Conservation (phyloP, 2,797 vertebrate genomes). For the Peromyscus nudipes region DNA sequence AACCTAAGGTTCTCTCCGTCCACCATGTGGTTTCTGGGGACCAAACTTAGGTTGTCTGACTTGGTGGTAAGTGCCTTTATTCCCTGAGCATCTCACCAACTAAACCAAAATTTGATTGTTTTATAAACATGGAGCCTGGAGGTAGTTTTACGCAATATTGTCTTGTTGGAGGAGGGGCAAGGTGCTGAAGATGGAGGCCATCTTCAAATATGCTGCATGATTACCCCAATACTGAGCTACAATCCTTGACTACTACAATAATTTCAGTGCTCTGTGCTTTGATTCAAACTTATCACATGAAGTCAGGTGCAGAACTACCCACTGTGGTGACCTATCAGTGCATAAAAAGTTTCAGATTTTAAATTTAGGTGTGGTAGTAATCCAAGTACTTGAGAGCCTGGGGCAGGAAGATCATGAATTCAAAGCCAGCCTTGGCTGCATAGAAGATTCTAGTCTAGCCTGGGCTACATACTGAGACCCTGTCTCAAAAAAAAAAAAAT, state of each 20-base stretch:
- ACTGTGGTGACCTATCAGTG: background rate
- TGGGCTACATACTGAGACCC: background rate
- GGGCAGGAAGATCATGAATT: background rate
- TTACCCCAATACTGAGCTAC: background rate
- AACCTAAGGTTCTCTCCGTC: background rate
- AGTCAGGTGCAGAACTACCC: background rate
- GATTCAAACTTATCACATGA: background rate
- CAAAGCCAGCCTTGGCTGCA: background rate
- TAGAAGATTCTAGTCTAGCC: background rate
- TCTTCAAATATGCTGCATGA: background rate
- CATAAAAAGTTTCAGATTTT: background rate
- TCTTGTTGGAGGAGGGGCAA: background rate
- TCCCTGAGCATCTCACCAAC: background rate
- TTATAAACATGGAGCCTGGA: background rate
- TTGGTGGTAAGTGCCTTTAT: background rate
- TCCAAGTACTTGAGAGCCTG: background rate
- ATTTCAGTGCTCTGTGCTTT: background rate
- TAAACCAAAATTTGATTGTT: background rate
- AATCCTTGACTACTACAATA: background rate
- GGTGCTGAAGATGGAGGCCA: background rate
- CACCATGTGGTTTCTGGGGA: background rate
- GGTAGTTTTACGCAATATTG: background rate
- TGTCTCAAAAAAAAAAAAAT: background rate
- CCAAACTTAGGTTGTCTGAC: background rate
- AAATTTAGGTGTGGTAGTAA: background rate